Base-by-base conservation (phyloP, 1,140 invertebrate species). In the Halesus radiatus region DNA sequence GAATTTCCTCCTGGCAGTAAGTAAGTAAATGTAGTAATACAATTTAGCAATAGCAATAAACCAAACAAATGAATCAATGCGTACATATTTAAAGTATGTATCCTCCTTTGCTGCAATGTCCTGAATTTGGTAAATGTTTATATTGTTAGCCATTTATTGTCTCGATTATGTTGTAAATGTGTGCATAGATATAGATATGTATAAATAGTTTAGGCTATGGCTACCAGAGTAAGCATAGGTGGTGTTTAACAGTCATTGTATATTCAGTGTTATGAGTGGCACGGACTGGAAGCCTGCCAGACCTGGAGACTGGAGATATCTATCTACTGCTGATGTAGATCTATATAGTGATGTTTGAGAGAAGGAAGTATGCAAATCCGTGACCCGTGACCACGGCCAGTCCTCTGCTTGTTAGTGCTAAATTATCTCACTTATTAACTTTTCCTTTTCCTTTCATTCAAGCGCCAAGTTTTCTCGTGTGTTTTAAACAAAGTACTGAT, bases 401-500 rank as follows among this genome's bases (percentile, higher is more conserved):
- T 66, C 18, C 18, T 60, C 56, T 60, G 56, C 56, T 60, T 60
- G 18, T 60, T 60, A 20, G 18, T 20, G 56, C 56, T 60, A 60
- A 60, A 45, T 45, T 45, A 45, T 45, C 37, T 45, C 37, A 3
- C 8, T 45, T 45, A 45, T 45, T 18, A 56, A 56, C n/a, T 18
- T 56, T 22, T 56, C 4, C 20, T 18, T 64, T 29, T 64, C 60
- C 37, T 18, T 32, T 3, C 20, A 23, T 66, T 70, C 66, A 16
- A 50, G n/a, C 18, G n/a, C 8, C n/a, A 15, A 23, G 54, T 58
- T 18, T 70, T 23, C 66, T 70, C 18, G 26, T 29, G 62, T 37
- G 56, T 66, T 66, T 68, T 45, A 70, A 50, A 70, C 66, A 70
- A 70, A 50, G 66, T 70, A 70, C 66, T 70, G 66, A 70, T 70